A percentile compares a stretch with the other conserved stretches of the same genome.
Evolutionary conservation across 2,888 invertebrate species (phyloP).

Genomic region (Caenorhabditis afra): DNA sequence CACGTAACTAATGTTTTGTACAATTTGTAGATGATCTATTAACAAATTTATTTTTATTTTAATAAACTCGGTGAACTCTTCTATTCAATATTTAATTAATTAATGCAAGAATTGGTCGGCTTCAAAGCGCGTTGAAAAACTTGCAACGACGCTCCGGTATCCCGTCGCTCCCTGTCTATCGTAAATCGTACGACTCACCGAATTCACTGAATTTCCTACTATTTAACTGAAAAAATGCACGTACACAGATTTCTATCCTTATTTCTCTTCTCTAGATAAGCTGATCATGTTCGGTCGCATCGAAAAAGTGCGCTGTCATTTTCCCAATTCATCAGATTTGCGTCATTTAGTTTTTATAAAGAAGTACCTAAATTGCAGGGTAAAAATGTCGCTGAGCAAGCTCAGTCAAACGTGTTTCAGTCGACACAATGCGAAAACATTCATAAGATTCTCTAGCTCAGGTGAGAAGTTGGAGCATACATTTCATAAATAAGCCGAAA

Average conservation of each 20-base stretch:
- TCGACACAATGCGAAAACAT: conserved; percentile 31
- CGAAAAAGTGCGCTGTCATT: background rate
- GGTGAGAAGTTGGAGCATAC: conserved; percentile 14
- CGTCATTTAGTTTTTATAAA: conserved; percentile 23
- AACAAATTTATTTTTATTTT: conserved; percentile 44
- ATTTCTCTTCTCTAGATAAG: background rate
- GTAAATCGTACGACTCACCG: conserved; percentile 45
- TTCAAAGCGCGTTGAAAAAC: background rate
- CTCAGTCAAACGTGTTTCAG: conserved; percentile 41
- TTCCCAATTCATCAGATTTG: background rate
- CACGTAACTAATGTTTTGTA: conserved; percentile 7
- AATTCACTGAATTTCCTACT: conserved; percentile 20
- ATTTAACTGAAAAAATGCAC: conserved; percentile 11
- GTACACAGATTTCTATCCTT: background rate
- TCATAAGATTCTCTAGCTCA: conserved; percentile 53
- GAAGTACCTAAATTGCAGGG: conserved; percentile 18
- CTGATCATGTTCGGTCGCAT: background rate
- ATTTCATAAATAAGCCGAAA: background rate
- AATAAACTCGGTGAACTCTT: conserved; percentile 34
- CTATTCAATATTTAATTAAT: background rate
- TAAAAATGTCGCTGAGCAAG: conserved; percentile 61
- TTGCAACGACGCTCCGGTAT: conserved; percentile 44
- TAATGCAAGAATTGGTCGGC: background rate
- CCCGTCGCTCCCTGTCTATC: conserved; percentile 32
- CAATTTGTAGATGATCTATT: conserved; percentile 36